Base-by-base conservation (phyloP, 2,113 vertebrate species). In the Callithrix jacchus region DNA sequence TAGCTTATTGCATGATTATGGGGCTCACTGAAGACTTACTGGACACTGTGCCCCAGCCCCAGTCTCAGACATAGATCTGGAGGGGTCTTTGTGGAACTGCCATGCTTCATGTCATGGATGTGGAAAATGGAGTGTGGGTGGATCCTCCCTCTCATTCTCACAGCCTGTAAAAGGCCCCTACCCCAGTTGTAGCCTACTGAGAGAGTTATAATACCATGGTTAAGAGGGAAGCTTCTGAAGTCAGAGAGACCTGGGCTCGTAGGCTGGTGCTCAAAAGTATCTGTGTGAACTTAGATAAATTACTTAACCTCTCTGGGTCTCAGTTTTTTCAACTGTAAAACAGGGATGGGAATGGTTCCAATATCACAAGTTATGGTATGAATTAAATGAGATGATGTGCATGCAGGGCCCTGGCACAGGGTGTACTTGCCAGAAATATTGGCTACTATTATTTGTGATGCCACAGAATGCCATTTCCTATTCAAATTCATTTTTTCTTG, bases 1-100 rank as follows among this genome's bases (percentile, higher is more conserved):
- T 76, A 37, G 71, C 45, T 95, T 86, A 83, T 74, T 95, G 66
- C 58, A 74, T 91, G 47, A 87, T 97, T 82, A 90, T 9, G 49
- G 90, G 89, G 40, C 71, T 95, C 83, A 85, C 70, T 47, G 76
- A 94, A 97, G 56, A 85, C 54, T 95, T 71, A 16, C 17, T 10
- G 47, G n/a, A 74, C 32, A 3, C 17, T 32, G 27, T 32, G 12
- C n/a, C 77, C 25, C 5, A 66, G n/a, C 64, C 56, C 64, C 10
- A 87, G 35, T 32, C 49, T 93, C 73, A 61, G 68, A 32, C 13
- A 16, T 27, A 52, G 52, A 56, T 52, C 56, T 32, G 13, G 68
- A 16, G 42, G 32, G n/a, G 9, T 54, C 45, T 30, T 87, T 27
- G 49, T 7, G 35, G 54, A 71, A 11, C 45, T 47, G 18, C 18